Evolutionary conservation across 1,140 invertebrate genomes (phyloP).

Genomic region (Elysia chlorotica): DNA sequence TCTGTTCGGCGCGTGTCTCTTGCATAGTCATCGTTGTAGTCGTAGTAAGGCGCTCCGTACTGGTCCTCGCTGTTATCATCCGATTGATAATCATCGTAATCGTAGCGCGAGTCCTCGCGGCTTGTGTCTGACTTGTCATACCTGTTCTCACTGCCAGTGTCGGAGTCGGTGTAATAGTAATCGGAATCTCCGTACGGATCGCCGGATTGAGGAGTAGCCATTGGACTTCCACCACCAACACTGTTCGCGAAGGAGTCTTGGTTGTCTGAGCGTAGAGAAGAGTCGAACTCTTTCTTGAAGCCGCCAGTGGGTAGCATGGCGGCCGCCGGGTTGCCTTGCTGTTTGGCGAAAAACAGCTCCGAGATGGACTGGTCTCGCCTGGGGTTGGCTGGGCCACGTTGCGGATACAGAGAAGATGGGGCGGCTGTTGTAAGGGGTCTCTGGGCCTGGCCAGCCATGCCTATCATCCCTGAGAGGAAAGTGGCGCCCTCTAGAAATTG

Average conservation of each 20-base stretch:
- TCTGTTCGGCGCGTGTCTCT: not conserved
- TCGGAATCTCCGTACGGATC: not conserved
- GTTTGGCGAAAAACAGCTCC: not conserved
- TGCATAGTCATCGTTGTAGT: not conserved
- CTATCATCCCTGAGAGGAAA: no score
- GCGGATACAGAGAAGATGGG: no score
- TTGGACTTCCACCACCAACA: not conserved
- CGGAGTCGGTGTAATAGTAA: not conserved
- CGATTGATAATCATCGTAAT: not conserved
- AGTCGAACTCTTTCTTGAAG: conserved; percentile 1
- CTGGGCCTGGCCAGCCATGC: no score
- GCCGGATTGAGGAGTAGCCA: not conserved
- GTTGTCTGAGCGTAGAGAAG: not conserved
- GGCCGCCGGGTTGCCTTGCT: not conserved
- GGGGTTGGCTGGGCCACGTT: no score
- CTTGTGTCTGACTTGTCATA: not conserved
- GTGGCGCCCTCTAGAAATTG: no score
- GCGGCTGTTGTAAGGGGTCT: no score
- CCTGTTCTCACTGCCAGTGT: not conserved
- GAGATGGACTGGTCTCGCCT: not conserved
- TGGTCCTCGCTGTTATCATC: not conserved
- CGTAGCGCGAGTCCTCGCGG: not conserved
- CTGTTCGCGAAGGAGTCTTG: not conserved
- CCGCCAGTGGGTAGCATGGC: not conserved
- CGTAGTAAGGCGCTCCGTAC: not conserved